phyloP scores from a whole-genome alignment of 2,113 vertebrate genomes.

The Lepidothrix coronata region DNA sequence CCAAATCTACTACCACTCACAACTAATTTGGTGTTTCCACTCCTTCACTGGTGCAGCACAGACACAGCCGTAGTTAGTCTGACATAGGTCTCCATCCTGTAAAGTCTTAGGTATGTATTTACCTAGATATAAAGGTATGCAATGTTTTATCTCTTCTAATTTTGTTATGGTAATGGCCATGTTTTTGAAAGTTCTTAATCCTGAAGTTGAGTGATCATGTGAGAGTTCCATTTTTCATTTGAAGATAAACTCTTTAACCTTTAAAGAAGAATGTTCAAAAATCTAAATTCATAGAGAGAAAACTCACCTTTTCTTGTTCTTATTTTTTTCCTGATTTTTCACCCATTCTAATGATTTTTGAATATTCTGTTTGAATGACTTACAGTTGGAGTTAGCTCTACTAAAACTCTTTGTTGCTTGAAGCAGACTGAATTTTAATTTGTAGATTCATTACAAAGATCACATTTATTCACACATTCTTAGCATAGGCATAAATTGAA shows the following conservation, averaged over 20 bases:
- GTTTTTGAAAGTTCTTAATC: not conserved
- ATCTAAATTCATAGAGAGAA: not conserved
- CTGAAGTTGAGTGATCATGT: not conserved
- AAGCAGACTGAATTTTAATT: not conserved
- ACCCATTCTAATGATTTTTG: not conserved
- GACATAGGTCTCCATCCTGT: not conserved
- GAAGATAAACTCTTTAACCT: not conserved
- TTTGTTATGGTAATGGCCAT: not conserved
- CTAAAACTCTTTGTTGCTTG: not conserved
- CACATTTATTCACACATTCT: not conserved
- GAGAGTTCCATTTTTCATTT: not conserved
- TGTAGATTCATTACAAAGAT: not conserved
- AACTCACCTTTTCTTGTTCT: not conserved
- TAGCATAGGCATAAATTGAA: not conserved
- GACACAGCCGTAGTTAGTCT: not conserved
- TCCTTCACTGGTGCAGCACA: not conserved
- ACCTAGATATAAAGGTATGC: not conserved
- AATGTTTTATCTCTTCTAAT: not conserved
- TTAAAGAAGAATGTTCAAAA: not conserved
- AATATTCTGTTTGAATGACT: not conserved
- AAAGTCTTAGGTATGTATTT: not conserved
- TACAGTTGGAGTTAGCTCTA: not conserved
- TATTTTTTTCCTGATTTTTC: not conserved
- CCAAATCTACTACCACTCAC: not conserved
- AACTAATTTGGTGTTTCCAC: not conserved